phyloP scores from a whole-genome alignment of 1,140 invertebrate genomes.

The Sarcophaga bullata region DNA sequence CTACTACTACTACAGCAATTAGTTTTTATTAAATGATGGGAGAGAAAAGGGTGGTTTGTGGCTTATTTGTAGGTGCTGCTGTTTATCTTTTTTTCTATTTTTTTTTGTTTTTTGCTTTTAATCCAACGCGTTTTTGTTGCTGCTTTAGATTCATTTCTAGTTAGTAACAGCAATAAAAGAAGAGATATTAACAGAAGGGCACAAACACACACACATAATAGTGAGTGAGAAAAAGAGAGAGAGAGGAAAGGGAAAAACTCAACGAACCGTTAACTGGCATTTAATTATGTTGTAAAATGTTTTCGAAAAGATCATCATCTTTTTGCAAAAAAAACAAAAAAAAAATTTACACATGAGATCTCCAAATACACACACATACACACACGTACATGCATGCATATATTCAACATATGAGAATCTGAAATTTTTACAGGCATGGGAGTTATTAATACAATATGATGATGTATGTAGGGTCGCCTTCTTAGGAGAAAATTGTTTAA shows the following conservation, averaged over 20 bases:
- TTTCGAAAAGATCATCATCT: neutral
- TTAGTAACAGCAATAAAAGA: neutral
- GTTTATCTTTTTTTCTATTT: neutral
- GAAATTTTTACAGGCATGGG: too few relatives aligned
- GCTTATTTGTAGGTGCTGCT: slow-evolving; percentile 26
- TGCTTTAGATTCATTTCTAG: neutral
- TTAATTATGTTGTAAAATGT: slow-evolving; percentile 42
- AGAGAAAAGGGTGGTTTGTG: slow-evolving; percentile 11
- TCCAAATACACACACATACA: too few relatives aligned
- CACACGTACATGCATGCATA: too few relatives aligned
- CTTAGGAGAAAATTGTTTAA: too few relatives aligned
- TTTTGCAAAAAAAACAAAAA: neutral
- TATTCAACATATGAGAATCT: too few relatives aligned
- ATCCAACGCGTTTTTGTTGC: neutral
- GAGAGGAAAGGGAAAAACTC: slow-evolving; percentile 42
- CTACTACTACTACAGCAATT: neutral
- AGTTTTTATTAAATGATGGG: too few relatives aligned
- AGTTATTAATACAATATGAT: too few relatives aligned
- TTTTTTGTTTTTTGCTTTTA: neutral
- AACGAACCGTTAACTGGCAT: slow-evolving; percentile 47
- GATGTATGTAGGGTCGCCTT: too few relatives aligned
- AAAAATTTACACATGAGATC: too few relatives aligned
- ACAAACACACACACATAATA: neutral
- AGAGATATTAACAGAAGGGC: neutral
- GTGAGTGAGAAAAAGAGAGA: too few relatives aligned